A percentile compares a stretch with the other conserved stretches of the same genome.
Conservation (phyloP, 2,797 vertebrate species). For the Australoheros facetus region DNA sequence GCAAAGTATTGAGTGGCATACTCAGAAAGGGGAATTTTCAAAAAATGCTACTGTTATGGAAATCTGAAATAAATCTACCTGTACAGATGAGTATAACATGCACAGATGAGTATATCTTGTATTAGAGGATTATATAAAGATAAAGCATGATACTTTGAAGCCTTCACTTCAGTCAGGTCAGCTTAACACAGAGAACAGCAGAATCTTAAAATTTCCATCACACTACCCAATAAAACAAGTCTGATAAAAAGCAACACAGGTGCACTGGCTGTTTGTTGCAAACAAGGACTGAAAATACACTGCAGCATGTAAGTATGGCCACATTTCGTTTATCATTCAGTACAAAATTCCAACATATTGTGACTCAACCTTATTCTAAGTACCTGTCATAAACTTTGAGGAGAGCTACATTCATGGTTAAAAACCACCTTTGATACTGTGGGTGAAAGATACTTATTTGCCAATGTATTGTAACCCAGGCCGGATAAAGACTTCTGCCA, state of each 20-base stretch:
- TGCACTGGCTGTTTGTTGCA: neutral
- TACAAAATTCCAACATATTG: neutral
- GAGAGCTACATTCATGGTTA: neutral
- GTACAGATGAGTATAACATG: too few relatives aligned
- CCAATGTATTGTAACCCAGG: neutral
- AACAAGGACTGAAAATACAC: neutral
- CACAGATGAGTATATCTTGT: too few relatives aligned
- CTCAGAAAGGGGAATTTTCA: neutral
- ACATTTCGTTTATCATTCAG: neutral
- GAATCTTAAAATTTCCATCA: too few relatives aligned
- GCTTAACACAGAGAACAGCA: too few relatives aligned
- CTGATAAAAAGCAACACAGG: neutral
- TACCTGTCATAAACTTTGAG: neutral
- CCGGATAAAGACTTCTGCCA: neutral
- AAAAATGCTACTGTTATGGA: too few relatives aligned
- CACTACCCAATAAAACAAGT: neutral
- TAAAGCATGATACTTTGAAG: too few relatives aligned
- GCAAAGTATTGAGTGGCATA: neutral
- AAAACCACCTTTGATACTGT: neutral
- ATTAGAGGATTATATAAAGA: too few relatives aligned
- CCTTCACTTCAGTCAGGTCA: too few relatives aligned
- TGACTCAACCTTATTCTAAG: neutral
- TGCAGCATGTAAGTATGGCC: neutral
- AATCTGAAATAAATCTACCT: too few relatives aligned
- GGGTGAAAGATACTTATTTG: neutral